Base-by-base conservation (phyloP, 2,797 vertebrate species). In the Crotalus adamanteus region DNA sequence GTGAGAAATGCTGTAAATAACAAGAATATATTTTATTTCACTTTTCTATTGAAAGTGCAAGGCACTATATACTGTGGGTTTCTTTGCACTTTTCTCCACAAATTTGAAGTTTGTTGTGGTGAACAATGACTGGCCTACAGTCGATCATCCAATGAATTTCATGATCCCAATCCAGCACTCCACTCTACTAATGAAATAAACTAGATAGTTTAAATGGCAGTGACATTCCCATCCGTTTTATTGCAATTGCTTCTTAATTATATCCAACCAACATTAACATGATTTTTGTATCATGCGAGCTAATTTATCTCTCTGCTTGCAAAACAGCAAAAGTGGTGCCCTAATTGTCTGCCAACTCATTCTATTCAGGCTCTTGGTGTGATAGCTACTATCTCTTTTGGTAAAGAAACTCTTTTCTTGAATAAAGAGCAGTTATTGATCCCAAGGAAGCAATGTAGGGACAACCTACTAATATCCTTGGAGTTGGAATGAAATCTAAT, bases 361-460 rank as follows among this genome's bases (percentile, higher is more conserved):
- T 83, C 9, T 47, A 11, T 11, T 25, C 37, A 47, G 9, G 37
- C 73, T 25, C 73, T 47, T 83, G 37, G 20, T 25, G 37, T 47
- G 37, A 47, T 47, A 47, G 73, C 37, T 25, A 83, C 20, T 83
- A 83, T 47, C 37, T 47, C 37, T 83, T 83, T 25, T 83, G 73
- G 73, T 83, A 91, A 53, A 6, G 90, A 2, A 26, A 20, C 91
- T 11, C 9, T 20, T 86, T 63, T 13, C 22, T 91, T 69, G 91
- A 94, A 37, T 28, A 89, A 22, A 89, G 13, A 2, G 1, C 92
- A 93, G 87, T 96, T 94, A 51, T 56, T 51, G 86, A 90, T 92
- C 90, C 6, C 88, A 92, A 6, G 88, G 56, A 92, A 94, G 37
- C 25, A 96, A 90, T 83, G 93, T 6, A 87, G 28, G 3, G 14